Evolutionary conservation across 2,113 vertebrate genomes (phyloP).

Genomic region (Lates calcarifer): DNA sequence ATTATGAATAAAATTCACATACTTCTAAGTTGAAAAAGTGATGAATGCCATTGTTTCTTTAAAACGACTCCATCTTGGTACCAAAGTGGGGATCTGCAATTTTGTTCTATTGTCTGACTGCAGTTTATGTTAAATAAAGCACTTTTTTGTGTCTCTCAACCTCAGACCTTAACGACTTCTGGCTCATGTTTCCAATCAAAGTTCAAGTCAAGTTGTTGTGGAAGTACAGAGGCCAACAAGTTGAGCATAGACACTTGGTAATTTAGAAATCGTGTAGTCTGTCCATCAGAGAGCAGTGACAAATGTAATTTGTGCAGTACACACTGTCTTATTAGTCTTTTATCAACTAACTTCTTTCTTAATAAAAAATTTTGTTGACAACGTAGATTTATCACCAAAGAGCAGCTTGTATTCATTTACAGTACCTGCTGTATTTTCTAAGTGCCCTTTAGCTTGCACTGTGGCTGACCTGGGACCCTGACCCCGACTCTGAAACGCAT

Average conservation of each 20-base stretch:
- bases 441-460: constrained; percentile 6
- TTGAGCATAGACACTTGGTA: background rate
- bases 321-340: too few relatives aligned
- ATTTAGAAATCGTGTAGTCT: background rate
- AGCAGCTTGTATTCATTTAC: constrained; percentile 11
- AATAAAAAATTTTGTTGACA: too few relatives aligned
- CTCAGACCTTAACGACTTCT: background rate
- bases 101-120: constrained; percentile 4
- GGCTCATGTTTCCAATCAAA: background rate
- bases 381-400: too few relatives aligned
- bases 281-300: background rate
- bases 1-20: background rate
- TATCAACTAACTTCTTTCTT: too few relatives aligned
- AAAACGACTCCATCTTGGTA: background rate
- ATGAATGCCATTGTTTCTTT: background rate
- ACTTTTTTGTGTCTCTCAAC: background rate
- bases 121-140: constrained; percentile 32
- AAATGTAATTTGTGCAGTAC: background rate
- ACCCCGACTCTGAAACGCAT: constrained; percentile 12
- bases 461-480: background rate
- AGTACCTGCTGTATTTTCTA: background rate
- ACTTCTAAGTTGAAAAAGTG: background rate
- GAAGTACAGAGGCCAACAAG: background rate
- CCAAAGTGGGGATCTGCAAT: background rate
- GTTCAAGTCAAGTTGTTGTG: background rate